phyloP scores from a whole-genome alignment of 2,113 vertebrate genomes.

The Pseudorhombus dupliciocellatus region DNA sequence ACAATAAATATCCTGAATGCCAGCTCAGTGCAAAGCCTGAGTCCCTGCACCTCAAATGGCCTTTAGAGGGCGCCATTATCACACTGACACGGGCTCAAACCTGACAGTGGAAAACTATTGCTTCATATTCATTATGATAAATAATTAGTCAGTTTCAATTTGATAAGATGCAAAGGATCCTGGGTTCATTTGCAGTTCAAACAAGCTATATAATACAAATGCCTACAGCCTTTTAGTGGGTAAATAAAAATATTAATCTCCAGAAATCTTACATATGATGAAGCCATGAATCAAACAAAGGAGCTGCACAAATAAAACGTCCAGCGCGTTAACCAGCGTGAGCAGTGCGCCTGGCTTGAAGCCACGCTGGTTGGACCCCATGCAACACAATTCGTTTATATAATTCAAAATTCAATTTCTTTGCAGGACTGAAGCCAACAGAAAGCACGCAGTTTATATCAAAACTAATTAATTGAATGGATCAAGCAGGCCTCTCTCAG shows the following conservation, averaged over 20 bases:
- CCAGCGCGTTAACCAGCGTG: constrained; percentile 49
- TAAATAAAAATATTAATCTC: constrained; percentile 22
- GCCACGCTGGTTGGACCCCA: constrained; percentile 53
- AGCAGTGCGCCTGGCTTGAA: constrained; percentile 46
- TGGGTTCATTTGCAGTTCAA: constrained; percentile 19
- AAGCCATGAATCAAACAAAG: constrained; percentile 43
- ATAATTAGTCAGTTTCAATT: constrained; percentile 11
- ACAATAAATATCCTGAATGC: not conserved
- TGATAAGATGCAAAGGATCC: constrained; percentile 7
- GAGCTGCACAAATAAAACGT: constrained; percentile 47
- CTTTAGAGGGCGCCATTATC: constrained; percentile 69
- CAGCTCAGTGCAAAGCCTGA: not conserved
- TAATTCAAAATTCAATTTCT: constrained; percentile 82
- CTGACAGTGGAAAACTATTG: not conserved
- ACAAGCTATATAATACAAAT: constrained; percentile 2
- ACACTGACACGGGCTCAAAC: not conserved
- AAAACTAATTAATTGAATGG: constrained; percentile 78
- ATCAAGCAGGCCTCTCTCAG: constrained; percentile 64
- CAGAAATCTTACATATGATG: constrained; percentile 14
- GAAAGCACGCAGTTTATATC: constrained; percentile 77
- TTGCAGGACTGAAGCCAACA: constrained; percentile 77
- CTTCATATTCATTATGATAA: constrained; percentile 11
- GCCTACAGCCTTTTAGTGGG: constrained; percentile 2
- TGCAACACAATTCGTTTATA: constrained; percentile 75
- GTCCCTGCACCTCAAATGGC: constrained; percentile 1